Evolutionary conservation across 2,797 vertebrate species (phyloP).

Genomic region (Megalops cyprinoides): DNA sequence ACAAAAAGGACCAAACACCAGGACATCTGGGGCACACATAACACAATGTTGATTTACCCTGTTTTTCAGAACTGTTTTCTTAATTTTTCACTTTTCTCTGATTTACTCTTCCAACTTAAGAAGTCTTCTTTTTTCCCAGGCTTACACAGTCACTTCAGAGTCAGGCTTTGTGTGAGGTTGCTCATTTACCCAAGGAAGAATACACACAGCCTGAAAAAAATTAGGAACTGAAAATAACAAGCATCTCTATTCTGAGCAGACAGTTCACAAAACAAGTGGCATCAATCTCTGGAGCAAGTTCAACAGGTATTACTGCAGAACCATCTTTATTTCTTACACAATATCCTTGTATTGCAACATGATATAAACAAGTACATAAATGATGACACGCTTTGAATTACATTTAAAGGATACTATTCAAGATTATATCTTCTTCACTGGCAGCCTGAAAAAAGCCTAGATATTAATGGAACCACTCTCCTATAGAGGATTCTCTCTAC

Average conservation of each 20-base stretch:
- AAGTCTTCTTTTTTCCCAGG: background rate
- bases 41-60: background rate
- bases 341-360: background rate
- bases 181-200: background rate
- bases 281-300: background rate
- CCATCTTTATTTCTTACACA: background rate
- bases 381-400: background rate
- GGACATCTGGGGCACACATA: constrained; percentile 19
- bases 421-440: background rate
- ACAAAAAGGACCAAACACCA: constrained; percentile 12
- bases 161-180: background rate
- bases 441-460: background rate
- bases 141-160: background rate
- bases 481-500: too few relatives aligned
- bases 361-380: background rate
- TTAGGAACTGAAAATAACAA: background rate
- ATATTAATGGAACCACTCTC: too few relatives aligned
- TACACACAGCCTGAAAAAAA: background rate
- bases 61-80: background rate
- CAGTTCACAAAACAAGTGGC: too few relatives aligned
- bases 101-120: background rate
- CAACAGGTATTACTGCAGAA: background rate
- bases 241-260: too few relatives aligned
- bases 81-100: background rate
- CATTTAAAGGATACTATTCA: background rate